phyloP scores from a whole-genome alignment of 1,140 invertebrate genomes.

The Drosophila equinoxialis region DNA sequence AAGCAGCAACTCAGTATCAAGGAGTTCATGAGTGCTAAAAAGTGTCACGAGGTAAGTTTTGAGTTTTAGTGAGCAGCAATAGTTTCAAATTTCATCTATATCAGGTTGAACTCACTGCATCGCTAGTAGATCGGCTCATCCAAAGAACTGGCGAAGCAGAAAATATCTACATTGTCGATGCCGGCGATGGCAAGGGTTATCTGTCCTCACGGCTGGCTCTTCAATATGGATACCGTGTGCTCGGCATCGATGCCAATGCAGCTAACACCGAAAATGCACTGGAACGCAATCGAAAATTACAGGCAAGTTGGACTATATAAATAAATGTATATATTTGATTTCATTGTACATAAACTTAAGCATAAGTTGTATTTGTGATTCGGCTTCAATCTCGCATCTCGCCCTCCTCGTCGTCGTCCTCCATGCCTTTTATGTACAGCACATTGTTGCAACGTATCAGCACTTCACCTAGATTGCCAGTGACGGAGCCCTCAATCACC shows the following conservation, averaged over 20 bases:
- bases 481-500: constrained; percentile 94
- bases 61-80: background rate
- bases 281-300: constrained; percentile 85
- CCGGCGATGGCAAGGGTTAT: constrained; percentile 94
- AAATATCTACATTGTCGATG: constrained; percentile 87
- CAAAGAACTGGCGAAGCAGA: constrained; percentile 5
- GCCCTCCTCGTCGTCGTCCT: constrained; percentile 98
- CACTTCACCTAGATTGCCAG: constrained; percentile 98
- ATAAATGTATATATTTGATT: constrained; percentile 69
- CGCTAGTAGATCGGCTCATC: constrained; percentile 83
- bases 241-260: constrained; percentile 90
- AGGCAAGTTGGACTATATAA: constrained; percentile 82
- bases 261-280: constrained; percentile 87
- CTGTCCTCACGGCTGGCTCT: constrained; percentile 89
- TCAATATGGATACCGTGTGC: constrained; percentile 87
- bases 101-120: constrained; percentile 84
- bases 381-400: constrained; percentile 93
- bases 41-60: constrained; percentile 89
- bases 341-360: constrained; percentile 50
- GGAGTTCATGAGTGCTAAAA: constrained; percentile 91
- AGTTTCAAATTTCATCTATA: background rate
- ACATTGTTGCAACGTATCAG: constrained; percentile 99
- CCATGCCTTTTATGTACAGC: constrained; percentile 96
- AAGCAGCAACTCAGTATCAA: constrained; percentile 80
- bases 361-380: constrained; percentile 33